Evolutionary conservation across 1,140 invertebrate species (phyloP), one percentile per base, ranked within the genome.

Genomic region (Tachypleus tridentatus): DNA sequence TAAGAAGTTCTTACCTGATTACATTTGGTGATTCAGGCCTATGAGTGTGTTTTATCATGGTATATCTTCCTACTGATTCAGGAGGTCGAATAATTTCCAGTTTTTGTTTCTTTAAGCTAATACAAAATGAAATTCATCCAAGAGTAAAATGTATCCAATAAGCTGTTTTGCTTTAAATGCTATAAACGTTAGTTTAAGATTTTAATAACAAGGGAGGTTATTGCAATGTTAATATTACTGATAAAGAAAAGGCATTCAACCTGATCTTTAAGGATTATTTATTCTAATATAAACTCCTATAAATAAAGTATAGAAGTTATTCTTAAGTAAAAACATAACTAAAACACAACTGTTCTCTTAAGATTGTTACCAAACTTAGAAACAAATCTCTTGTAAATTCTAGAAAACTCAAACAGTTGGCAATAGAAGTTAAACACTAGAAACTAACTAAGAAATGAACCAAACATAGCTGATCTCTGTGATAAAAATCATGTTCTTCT

Each of bases 11-110:
- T 9, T 62, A 70, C 69, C 69, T 70, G 49, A 70, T 62, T 61
- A 67, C 67, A 57, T 64, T 64, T 29, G 69, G 69, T 5, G 69
- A 70, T 57, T 70, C 69, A 4, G 67, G 47, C 57, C 69, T 61
- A 54, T 70, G 69, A 9, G 51, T 57, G 51, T 70, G 69, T 56
- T 66, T 68, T 51, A 70, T 70, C 69, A 70, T 70, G 1, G 69
- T 70, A 57, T 70, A 70, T 51, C 69, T 62, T n/a, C 58, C 69
- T 3, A 70, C 51, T 4, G 68, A 69, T 49, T 65, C 67, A n/a
- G 69, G 68, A 51, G 68, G 69, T 11, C 69, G 64, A 29, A 67
- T 61, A 7, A 70, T 67, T 6, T 69, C 52, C 53, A 70, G 60
- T 59, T 70, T 70, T 11, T 67, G 63, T 47, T 67, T 63, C 57